Base-by-base conservation (phyloP, 2,797 vertebrate genomes). In the Centropyge bicolor region DNA sequence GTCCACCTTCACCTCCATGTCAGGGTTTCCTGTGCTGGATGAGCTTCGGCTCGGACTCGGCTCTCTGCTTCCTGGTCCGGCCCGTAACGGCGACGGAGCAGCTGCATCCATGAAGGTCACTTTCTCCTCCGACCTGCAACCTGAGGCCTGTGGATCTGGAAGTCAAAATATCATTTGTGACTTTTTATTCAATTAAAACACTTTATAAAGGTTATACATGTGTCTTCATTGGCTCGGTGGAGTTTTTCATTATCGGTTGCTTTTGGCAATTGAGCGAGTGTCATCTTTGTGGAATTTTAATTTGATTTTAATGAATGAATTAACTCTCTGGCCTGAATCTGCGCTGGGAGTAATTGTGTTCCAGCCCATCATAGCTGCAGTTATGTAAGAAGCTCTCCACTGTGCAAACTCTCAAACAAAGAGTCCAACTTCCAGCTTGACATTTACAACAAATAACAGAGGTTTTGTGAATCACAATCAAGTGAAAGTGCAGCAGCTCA, bases 221-320 rank as follows among this genome's bases (percentile, higher is more conserved):
- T 10, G 4, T 5, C 57, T 61, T 56, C 0, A 49, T 59, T 49
- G 41, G 6, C 24, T 60, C 38, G 31, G 27, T 38, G 16, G 59
- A 80, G 20, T 62, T 75, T 65, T 55, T n/a, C 22, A 52, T 56
- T 7, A 24, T 52, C 1, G 12, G 36, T 55, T 49, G 56, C 59
- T 45, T 46, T 13, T n/a, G 20, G 35, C 11, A 49, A 3, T 4
- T 48, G 52, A 51, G 48, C 22, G 46, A 46, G 19, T 36, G 64
- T 84, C 62, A 78, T 71, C 74, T 59, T 22, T 73, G 63, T 73
- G 83, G 80, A 86, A 87, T 89, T 69, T 87, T 89, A 83, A 88
- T 86, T 67, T 3, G 66, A 67, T 75, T 63, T 75, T 31, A 74
- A 80, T 70, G 73, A 77, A 63, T 68, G 61, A 73, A 75, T 68